Conservation (phyloP, 2,888 invertebrate species). For the Nesidiocoris tenuis region DNA sequence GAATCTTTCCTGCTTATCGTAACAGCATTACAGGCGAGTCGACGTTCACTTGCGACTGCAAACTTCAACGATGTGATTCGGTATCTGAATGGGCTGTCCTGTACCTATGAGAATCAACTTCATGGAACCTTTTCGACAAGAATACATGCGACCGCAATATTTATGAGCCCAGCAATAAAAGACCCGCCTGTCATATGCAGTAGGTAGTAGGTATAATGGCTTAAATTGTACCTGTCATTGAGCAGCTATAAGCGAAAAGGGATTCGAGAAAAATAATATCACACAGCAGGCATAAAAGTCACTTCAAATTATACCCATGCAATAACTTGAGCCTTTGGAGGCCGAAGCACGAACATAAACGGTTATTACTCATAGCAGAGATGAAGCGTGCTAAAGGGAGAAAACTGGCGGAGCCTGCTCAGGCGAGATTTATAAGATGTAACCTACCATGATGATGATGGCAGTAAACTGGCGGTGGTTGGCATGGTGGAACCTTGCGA, state of each 20-base stretch:
- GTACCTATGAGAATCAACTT: too few species aligned
- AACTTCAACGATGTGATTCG: too few species aligned
- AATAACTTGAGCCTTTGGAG: conserved; percentile 11
- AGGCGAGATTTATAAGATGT: conserved; percentile 29
- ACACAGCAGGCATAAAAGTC: conserved; percentile 24
- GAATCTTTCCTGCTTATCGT: too few species aligned
- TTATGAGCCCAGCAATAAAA: too few species aligned
- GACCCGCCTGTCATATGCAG: not conserved
- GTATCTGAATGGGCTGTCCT: too few species aligned
- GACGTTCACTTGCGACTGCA: too few species aligned
- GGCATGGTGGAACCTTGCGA: too few species aligned
- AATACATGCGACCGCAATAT: too few species aligned
- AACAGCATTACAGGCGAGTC: too few species aligned
- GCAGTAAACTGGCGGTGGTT: not conserved
- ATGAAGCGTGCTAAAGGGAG: conserved; percentile 28
- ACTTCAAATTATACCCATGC: conserved; percentile 21
- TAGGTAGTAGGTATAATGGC: not conserved
- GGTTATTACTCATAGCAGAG: conserved; percentile 33
- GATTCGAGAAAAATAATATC: conserved; percentile 14
- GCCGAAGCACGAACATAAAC: conserved; percentile 30
- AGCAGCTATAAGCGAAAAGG: not conserved
- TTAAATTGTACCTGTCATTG: not conserved
- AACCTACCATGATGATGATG: not conserved
- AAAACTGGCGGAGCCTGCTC: conserved; percentile 15
- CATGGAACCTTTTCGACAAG: too few species aligned